A percentile compares a stretch with the other conserved stretches of the same genome.
Evolutionary conservation across 2,888 invertebrate species (phyloP).

Genomic region (Apamea anceps): DNA sequence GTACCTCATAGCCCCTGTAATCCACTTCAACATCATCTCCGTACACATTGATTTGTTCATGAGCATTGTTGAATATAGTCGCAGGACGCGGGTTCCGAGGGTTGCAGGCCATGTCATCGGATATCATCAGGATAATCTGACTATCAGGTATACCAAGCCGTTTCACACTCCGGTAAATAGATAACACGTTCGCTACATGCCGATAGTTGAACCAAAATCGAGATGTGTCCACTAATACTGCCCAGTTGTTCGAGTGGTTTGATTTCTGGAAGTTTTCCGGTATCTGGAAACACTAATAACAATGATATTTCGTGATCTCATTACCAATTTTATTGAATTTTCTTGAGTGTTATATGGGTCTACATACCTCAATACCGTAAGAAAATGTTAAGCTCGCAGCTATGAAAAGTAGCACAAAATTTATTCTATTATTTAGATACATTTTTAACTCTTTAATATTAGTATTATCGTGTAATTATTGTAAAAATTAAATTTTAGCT

Average conservation of each 20-base stretch:
- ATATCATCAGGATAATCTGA: constrained; percentile 99
- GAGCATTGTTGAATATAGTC: constrained; percentile 99
- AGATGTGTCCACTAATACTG: constrained; percentile 99
- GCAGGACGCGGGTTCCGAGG: constrained; percentile 99
- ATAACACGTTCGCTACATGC: constrained; percentile 99
- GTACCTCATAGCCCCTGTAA: constrained; percentile 97
- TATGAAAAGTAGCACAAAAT: constrained; percentile 35
- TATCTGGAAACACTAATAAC: constrained; percentile 76
- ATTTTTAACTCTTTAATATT: constrained; percentile 34
- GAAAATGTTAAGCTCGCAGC: constrained; percentile 33
- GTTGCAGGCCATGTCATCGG: constrained; percentile 99
- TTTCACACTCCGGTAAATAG: constrained; percentile 99
- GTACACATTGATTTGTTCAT: constrained; percentile 99
- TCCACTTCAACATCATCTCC: constrained; percentile 99
- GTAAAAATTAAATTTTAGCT: background rate
- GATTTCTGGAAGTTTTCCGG: constrained; percentile 91
- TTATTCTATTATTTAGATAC: constrained; percentile 28
- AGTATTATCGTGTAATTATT: background rate
- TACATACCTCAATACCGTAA: constrained; percentile 57
- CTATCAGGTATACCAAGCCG: constrained; percentile 99
- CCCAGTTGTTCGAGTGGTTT: constrained; percentile 99
- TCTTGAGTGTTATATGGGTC: background rate
- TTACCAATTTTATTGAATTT: constrained; percentile 1
- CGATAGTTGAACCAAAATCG: constrained; percentile 99
- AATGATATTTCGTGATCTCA: constrained; percentile 13